These are phyloP conservation scores for Oceanites oceanicus DNA, from an alignment of 2,113 vertebrate species.

Conservation along the genomic window DNA sequence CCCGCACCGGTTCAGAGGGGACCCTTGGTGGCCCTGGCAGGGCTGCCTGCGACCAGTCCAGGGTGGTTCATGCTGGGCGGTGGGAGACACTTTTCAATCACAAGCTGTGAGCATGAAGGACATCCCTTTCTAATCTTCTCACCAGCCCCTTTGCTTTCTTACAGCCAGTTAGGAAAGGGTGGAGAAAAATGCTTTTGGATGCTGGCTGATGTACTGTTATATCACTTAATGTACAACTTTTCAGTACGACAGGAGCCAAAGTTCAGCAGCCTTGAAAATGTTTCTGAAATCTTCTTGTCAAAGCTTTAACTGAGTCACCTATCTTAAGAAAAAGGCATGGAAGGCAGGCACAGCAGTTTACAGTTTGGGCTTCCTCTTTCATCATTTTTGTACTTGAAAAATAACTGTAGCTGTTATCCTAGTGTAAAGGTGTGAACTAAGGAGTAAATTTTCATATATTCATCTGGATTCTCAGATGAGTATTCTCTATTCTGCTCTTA, in stretches of 20 bases:
- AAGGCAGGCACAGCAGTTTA: not conserved
- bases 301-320: not conserved
- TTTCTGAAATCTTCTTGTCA: not conserved
- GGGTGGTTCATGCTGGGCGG: not conserved
- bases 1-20: fast-evolving
- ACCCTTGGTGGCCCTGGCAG: not conserved
- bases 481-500: not conserved
- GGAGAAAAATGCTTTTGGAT: not conserved
- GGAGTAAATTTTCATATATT: not conserved
- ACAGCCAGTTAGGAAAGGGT: not conserved
- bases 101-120: not conserved
- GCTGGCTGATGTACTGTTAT: not conserved
- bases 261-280: not conserved
- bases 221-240: not conserved
- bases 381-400: not conserved
- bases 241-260: not conserved
- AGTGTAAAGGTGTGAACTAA: not conserved
- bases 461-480: not conserved
- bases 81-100: not conserved
- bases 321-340: not conserved
- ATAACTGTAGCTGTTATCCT: not conserved
- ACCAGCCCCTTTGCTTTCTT: not conserved
- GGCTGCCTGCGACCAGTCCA: not conserved
- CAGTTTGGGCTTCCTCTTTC: not conserved
- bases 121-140: not conserved